phyloP scores from a whole-genome alignment of 2,888 invertebrate species.

The Crepidodera aurea region DNA sequence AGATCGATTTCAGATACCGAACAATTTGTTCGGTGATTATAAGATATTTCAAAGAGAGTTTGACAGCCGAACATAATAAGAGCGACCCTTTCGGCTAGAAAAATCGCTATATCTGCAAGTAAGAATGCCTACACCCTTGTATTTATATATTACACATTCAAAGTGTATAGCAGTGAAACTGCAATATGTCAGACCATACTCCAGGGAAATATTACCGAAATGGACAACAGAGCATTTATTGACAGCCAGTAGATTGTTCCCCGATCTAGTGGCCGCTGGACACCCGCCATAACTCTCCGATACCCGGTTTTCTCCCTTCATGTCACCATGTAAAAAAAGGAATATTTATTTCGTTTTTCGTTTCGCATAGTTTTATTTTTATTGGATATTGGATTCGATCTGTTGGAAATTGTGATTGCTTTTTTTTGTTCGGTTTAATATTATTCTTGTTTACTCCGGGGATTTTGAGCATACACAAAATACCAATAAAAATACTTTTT shows the following conservation, averaged over 20 bases:
- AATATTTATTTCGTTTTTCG: conserved; percentile 59
- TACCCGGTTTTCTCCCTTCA: conserved; percentile 45
- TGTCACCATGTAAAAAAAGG: conserved; percentile 52
- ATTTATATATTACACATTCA: conserved; percentile 52
- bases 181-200: conserved; percentile 58
- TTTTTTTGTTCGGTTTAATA: conserved; percentile 51
- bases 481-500: conserved; percentile 51
- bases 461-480: conserved; percentile 49
- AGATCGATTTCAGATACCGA: too few relatives aligned
- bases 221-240: conserved; percentile 59
- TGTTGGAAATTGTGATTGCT: conserved; percentile 54
- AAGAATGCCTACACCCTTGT: conserved; percentile 20
- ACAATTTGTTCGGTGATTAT: too few relatives aligned
- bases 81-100: background rate
- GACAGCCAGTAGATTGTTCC: conserved; percentile 62
- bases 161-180: conserved; percentile 56
- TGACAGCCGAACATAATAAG: too few relatives aligned
- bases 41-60: too few relatives aligned
- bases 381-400: conserved; percentile 58
- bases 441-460: conserved; percentile 53
- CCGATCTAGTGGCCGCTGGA: conserved; percentile 60
- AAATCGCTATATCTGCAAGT: conserved; percentile 20
- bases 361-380: conserved; percentile 59
- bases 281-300: conserved; percentile 60
- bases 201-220: conserved; percentile 61